Percentiles rank a stretch among this genome's conserved stretches.
Evolutionary conservation across 2,888 invertebrate species (phyloP).

Genomic region (Habroteleia sp.): DNA sequence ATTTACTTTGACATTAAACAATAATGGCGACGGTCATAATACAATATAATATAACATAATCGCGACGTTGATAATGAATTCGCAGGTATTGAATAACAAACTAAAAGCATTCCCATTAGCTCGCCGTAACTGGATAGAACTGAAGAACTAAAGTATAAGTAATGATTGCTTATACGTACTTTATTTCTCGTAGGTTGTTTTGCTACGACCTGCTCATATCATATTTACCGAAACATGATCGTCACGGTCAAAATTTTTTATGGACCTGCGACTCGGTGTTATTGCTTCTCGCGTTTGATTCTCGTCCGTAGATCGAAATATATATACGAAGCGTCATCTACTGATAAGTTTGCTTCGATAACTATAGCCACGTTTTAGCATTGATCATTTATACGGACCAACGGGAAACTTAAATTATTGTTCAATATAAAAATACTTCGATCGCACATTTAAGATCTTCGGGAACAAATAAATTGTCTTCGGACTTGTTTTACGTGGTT

Average conservation of each 20-base stretch:
- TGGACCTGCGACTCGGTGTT: conserved; percentile 24
- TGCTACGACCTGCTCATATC: conserved; percentile 50
- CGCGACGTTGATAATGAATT: background rate
- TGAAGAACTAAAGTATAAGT: conserved; percentile 34
- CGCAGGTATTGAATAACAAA: conserved; percentile 23
- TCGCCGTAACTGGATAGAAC: conserved; percentile 15
- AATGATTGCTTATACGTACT: conserved; percentile 39
- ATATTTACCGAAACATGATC: conserved; percentile 55
- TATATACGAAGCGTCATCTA: conserved; percentile 4
- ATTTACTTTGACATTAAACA: background rate
- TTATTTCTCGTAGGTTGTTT: conserved; percentile 42
- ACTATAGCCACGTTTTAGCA: background rate
- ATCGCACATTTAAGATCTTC: no score
- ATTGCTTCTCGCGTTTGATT: conserved; percentile 38
- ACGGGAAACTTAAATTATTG: no score
- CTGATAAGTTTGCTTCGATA: conserved; percentile 1
- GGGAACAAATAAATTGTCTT: no score
- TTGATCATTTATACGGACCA: no score
- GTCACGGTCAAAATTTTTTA: conserved; percentile 49
- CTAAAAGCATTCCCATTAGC: conserved; percentile 37
- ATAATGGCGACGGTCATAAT: background rate
- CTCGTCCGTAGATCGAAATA: conserved; percentile 10
- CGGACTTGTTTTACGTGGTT: no score
- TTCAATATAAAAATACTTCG: no score
- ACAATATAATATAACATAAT: background rate